Evolutionary conservation across 2,888 invertebrate genomes (phyloP), one percentile per base, ranked within the genome.

Genomic region (Sinhomidia bicolor): DNA sequence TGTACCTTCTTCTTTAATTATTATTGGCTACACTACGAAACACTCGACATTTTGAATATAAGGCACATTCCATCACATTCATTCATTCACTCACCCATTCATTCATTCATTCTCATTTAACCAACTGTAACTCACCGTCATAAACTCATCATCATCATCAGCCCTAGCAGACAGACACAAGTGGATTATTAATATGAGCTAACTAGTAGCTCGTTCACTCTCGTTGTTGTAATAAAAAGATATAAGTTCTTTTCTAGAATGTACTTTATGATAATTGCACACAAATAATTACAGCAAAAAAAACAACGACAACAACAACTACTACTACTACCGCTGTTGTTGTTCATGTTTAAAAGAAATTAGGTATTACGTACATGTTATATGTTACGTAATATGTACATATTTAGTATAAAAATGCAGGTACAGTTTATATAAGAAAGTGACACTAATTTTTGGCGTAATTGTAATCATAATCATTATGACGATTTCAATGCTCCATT

Each of bases 401-500:
- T 47, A 47, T 5, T 41, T 14, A 62, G 62, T 62, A 57, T 12
- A 76, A 76, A 85, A 62, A 81, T 89, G 85, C 89, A 89, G 89
- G 89, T 89, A 89, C 89, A 80, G 85, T 60, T 74, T 79, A 78
- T 79, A 65, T 65, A 36, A 76, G 83, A 89, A 84, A 88, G 84
- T 88, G 89, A 85, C 80, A 85, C 89, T 89, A 89, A 80, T 89
- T 85, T 89, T 89, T 89, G 89, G 89, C 89, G 84, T 80, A 88
- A 84, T 89, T 85, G 85, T 85, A 26, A 79, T 85, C 51, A 60
- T 85, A 80, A 80, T 85, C 76, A 85, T 85, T 47, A 74, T 62
- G 60, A 89, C 74, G 71, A 89, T 74, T 89, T 80, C 79, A 85
- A 85, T 89, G 84, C 89, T 85, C 78, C 62, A 85, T 80, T 80